Evolutionary conservation across 2,888 invertebrate genomes (phyloP).

Genomic region (Acrocyrtus sp.): DNA sequence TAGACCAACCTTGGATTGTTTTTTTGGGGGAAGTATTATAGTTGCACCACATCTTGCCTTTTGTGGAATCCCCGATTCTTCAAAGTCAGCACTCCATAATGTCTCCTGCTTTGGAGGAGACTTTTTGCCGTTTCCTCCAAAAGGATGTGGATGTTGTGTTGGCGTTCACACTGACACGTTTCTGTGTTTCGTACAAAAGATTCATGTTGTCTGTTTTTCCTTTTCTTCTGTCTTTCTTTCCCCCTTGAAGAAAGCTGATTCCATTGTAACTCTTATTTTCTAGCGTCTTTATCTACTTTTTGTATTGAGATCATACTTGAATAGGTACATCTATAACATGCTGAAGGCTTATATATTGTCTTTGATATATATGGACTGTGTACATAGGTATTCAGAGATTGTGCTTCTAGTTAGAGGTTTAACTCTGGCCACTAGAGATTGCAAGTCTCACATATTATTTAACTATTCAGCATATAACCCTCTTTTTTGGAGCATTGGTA

Average conservation of each 20-base stretch:
- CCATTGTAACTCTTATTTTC: conserved; percentile 15
- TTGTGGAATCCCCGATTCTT: conserved; percentile 7
- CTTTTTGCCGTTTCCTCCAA: conserved; percentile 39
- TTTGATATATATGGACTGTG: neutral
- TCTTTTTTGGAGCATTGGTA: conserved; percentile 40
- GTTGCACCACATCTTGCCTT: neutral
- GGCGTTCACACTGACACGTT: conserved; percentile 51
- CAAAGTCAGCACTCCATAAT: conserved; percentile 24
- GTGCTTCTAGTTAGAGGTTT: no score
- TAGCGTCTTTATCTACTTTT: neutral
- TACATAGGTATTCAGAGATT: no score
- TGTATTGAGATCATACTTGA: conserved; percentile 3
- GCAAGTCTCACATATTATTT: no score
- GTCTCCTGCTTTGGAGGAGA: conserved; percentile 23
- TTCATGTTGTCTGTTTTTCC: conserved; percentile 26
- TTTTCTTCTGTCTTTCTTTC: conserved; percentile 20
- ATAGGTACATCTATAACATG: no score
- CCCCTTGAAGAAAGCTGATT: conserved; percentile 19
- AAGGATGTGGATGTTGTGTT: conserved; percentile 48
- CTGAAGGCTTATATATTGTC: no score
- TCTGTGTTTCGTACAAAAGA: conserved; percentile 46
- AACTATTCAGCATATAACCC: no score
- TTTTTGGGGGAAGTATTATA: neutral
- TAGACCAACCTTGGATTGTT: no score
- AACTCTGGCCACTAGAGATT: no score